These are phyloP conservation scores for Sepiola atlantica DNA, from an alignment of 2,888 invertebrate genomes.

Conservation along the genomic window DNA sequence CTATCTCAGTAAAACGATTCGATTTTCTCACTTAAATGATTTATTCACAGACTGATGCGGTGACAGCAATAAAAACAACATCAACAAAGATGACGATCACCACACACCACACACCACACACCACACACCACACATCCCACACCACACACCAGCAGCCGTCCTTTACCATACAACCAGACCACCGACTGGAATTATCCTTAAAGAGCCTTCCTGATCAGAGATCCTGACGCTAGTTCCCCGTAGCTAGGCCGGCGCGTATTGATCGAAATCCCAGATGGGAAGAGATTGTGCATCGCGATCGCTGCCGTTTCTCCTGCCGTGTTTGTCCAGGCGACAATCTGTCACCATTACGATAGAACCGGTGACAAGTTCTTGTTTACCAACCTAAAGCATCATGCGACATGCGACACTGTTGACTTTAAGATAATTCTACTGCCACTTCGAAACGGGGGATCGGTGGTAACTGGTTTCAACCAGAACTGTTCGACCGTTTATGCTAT, in stretches of 20 bases:
- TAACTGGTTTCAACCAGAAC: not conserved
- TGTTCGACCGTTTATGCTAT: not conserved
- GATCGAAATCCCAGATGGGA: not conserved
- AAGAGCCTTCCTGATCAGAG: not conserved
- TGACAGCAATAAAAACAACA: too few species aligned
- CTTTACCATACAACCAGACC: not conserved
- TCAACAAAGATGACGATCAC: not conserved
- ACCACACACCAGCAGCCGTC: accelerated
- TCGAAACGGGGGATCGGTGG: not conserved
- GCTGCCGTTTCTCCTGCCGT: not conserved
- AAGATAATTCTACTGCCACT: not conserved
- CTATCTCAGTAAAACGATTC: not conserved
- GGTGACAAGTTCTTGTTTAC: not conserved
- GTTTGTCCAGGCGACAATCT: conserved; percentile 1
- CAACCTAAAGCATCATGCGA: not conserved
- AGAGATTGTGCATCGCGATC: not conserved
- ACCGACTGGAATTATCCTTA: not conserved
- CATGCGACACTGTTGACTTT: not conserved
- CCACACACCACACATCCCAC: not conserved
- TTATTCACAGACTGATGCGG: not conserved
- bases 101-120: not conserved
- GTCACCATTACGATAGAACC: not conserved
- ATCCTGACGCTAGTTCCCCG: not conserved
- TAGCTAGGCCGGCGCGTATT: not conserved
- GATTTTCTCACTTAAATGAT: not conserved